phyloP scores from a whole-genome alignment of 1,140 invertebrate species.

The Lucilia sericata region DNA sequence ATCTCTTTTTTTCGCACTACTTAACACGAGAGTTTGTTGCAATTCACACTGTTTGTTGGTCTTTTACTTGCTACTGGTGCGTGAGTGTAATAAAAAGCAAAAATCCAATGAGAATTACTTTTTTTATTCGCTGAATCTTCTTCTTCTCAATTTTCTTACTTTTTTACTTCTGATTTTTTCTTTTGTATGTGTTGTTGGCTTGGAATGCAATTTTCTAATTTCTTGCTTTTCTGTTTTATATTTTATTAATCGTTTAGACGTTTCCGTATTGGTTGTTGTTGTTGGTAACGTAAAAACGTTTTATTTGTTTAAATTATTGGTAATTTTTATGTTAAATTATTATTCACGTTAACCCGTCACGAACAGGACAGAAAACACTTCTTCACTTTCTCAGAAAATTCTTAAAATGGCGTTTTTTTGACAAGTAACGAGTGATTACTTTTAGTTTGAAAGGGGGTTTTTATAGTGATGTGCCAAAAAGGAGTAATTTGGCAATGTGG shows the following conservation, averaged over 20 bases:
- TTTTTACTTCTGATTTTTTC: neutral
- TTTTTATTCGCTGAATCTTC: neutral
- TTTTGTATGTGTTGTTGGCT: constrained; percentile 35
- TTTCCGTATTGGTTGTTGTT: neutral
- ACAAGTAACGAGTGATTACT: constrained; percentile 10
- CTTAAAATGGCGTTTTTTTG: constrained; percentile 21
- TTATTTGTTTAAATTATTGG: constrained; percentile 15
- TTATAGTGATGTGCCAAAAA: neutral
- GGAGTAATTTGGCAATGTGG: neutral
- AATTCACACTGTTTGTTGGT: neutral
- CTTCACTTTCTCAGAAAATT: constrained; percentile 30
- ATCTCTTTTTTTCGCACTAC: neutral
- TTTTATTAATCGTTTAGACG: neutral
- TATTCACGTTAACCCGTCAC: constrained; percentile 26
- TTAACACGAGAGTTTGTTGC: neutral
- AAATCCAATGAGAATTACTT: constrained; percentile 11
- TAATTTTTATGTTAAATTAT: constrained; percentile 33
- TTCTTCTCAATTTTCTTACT: neutral
- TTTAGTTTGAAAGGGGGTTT: neutral
- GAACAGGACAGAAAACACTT: constrained; percentile 42
- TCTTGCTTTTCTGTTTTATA: neutral
- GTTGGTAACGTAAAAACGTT: constrained; percentile 31
- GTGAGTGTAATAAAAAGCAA: neutral
- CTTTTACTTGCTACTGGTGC: neutral
- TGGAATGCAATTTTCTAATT: constrained; percentile 33